These are phyloP conservation scores for Yponomeuta sedellus DNA, from an alignment of 2,888 invertebrate species.

Conservation along the genomic window DNA sequence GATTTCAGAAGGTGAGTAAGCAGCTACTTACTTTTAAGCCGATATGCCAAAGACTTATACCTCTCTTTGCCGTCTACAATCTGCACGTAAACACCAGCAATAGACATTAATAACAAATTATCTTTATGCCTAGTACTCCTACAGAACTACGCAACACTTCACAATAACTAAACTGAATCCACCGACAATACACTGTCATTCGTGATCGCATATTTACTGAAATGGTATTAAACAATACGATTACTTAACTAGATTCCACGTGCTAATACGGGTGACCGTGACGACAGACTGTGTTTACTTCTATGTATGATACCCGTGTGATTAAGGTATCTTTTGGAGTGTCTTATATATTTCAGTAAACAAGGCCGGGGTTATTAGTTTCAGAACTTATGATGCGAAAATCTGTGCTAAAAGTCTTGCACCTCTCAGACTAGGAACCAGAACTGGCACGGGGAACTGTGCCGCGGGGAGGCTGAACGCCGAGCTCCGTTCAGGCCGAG, in stretches of 20 bases:
- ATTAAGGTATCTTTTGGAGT: too few relatives aligned
- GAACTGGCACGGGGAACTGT: too few relatives aligned
- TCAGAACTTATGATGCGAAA: too few relatives aligned
- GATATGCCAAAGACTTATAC: not conserved
- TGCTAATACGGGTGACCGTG: not conserved
- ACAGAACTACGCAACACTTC: not conserved
- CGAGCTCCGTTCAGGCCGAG: too few relatives aligned
- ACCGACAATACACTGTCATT: not conserved
- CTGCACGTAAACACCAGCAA: slow-evolving; percentile 10
- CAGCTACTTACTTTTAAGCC: not conserved
- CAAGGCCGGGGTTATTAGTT: too few relatives aligned
- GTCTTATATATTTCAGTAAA: too few relatives aligned
- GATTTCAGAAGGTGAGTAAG: not conserved
- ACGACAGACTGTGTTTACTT: not conserved
- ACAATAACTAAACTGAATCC: not conserved
- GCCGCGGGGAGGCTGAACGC: too few relatives aligned
- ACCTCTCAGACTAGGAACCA: too few relatives aligned
- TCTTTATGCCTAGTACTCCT: too few relatives aligned
- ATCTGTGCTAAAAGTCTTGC: too few relatives aligned
- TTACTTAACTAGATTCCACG: slow-evolving; percentile 7
- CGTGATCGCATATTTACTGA: not conserved
- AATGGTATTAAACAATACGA: not conserved
- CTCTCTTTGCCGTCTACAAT: not conserved
- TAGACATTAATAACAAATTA: slow-evolving; percentile 1
- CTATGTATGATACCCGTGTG: not conserved